These are phyloP conservation scores for Nannoperca australis DNA, from an alignment of 2,797 vertebrate species.

Conservation along the genomic window DNA sequence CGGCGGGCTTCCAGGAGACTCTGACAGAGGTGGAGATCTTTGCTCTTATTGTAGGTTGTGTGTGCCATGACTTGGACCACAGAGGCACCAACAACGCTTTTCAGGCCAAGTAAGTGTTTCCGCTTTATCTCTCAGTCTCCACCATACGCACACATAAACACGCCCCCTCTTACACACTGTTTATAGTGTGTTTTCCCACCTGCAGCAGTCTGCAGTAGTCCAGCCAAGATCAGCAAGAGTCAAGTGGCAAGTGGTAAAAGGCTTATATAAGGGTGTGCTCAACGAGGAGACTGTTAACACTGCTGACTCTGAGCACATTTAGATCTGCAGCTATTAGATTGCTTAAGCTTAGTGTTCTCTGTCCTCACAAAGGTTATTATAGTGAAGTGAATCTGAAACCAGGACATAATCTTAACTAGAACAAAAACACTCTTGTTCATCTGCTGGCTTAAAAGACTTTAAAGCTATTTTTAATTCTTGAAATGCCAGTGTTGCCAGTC, in stretches of 20 bases:
- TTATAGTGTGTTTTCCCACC: constrained; percentile 59
- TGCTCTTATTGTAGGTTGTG: constrained; percentile 97
- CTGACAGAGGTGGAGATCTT: constrained; percentile 96
- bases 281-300: constrained; percentile 63
- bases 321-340: constrained; percentile 34
- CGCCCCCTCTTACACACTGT: constrained; percentile 50
- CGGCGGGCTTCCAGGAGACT: constrained; percentile 97
- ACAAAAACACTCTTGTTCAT: not conserved
- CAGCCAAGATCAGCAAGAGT: constrained; percentile 63
- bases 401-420: not conserved
- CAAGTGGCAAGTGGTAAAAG: constrained; percentile 66
- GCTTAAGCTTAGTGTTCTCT: constrained; percentile 25
- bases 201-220: constrained; percentile 62
- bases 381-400: constrained; percentile 4
- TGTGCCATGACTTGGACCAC: constrained; percentile 99
- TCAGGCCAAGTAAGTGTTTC: constrained; percentile 94
- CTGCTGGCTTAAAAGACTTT: not conserved
- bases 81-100: constrained; percentile 99
- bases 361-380: constrained; percentile 16
- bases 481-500: not conserved
- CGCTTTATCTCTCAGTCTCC: constrained; percentile 2
- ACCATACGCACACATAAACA: constrained; percentile 13
- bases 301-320: constrained; percentile 50
- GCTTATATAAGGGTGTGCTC: constrained; percentile 70
- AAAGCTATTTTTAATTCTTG: not conserved